Evolutionary conservation across 1,140 invertebrate genomes (phyloP), one percentile per base, ranked within the genome.

Genomic region (Steinernema khuongi): DNA sequence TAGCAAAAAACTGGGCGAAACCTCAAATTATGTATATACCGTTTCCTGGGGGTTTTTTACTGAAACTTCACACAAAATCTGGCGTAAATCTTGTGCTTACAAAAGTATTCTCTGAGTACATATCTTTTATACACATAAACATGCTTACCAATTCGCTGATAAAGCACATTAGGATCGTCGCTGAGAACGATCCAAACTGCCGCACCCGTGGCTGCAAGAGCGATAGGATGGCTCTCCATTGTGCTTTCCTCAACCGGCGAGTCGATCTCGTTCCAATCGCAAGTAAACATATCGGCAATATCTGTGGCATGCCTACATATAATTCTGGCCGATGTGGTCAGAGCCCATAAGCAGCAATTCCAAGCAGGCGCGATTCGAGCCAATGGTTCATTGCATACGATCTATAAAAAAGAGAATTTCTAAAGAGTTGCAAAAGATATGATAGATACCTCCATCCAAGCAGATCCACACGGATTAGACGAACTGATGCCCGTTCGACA

Each of bases 371-470:
- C 4, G 19, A 60, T 60, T 26, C 50, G 11, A 4, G 50, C 50
- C 50, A 60, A 26, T 4, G 50, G 50, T 60, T 60, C 50, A 22
- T 60, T 60, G 19, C 50, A 60, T 14, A 60, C 50, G 4, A 60
- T 60, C 50, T 41, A n/a, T 11, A 41, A 7, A 41, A 11, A n/a
- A 41, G 7, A 41, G n/a, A 11, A 11, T 41, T 41, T 11, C 36
- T 7, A 11, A 7, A 11, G 36, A 11, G 36, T 41, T 41, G 36
- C 7, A 11, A 11, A 41, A 11, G 36, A 11, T 41, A 41, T n/a
- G 7, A n/a, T 41, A 41, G n/a, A n/a, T n/a, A 41, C 36, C 36
- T 60, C 50, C 50, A 60, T 60, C 50, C 50, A 60, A 22, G 50
- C 50, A 7, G 50, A 7, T 17, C 50, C 50, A 22, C 50, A 60